phyloP scores from a whole-genome alignment of 2,113 vertebrate genomes.

The Nesogale talazaci region DNA sequence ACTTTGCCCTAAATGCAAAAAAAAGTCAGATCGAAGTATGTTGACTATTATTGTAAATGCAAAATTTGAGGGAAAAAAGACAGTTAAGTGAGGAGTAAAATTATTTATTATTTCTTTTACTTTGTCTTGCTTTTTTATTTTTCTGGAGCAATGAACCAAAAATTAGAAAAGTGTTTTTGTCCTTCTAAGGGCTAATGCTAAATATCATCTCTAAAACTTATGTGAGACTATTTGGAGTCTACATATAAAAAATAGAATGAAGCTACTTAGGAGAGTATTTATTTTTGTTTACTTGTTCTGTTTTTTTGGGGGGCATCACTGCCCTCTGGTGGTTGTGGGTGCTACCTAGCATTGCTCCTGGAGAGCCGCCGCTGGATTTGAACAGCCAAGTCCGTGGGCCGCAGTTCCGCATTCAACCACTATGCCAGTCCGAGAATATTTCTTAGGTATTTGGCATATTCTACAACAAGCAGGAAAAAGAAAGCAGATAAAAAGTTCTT shows the following conservation, averaged over 20 bases:
- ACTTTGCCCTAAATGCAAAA: neutral
- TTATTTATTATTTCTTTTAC: neutral
- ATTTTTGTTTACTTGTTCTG: too few species aligned
- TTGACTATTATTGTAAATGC: neutral
- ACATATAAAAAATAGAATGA: constrained; percentile 17
- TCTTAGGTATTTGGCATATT: neutral
- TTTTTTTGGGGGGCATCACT: too few species aligned
- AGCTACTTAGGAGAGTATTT: neutral
- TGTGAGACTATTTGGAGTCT: constrained; percentile 14
- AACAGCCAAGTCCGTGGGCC: too few species aligned
- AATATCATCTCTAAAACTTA: constrained; percentile 3
- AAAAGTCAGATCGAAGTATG: neutral
- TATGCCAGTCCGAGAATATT: too few species aligned
- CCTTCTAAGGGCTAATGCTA: neutral
- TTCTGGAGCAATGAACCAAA: constrained; percentile 17
- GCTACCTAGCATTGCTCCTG: too few species aligned
- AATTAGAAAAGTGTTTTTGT: constrained; percentile 31
- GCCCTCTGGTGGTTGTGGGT: too few species aligned
- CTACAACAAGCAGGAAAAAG: neutral
- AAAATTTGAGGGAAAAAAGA: neutral
- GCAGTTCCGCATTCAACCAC: too few species aligned
- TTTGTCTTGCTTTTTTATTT: constrained; percentile 31
- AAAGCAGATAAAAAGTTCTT: neutral
- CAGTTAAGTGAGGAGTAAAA: neutral
- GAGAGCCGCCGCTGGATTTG: too few species aligned